These are phyloP conservation scores for Echiichthys vipera DNA, from an alignment of 2,797 vertebrate genomes.

Conservation along the genomic window DNA sequence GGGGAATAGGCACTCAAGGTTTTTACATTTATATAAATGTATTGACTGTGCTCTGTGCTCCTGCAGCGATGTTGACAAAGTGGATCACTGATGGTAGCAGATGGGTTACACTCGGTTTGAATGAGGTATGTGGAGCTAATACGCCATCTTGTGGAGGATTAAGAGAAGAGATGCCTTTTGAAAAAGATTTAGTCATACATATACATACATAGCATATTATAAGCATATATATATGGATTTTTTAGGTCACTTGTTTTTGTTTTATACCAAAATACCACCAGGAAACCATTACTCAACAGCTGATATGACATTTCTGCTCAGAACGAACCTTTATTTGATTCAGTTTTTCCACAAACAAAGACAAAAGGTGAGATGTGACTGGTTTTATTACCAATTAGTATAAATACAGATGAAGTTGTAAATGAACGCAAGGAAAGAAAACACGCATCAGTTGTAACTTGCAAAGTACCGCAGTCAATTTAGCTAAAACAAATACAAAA, in stretches of 20 bases:
- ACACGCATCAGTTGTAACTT: neutral
- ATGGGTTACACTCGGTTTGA: neutral
- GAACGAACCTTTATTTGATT: slow-evolving; percentile 37
- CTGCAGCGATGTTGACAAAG: slow-evolving; percentile 65
- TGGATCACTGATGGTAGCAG: slow-evolving; percentile 44
- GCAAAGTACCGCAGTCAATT: slow-evolving; percentile 24
- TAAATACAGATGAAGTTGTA: slow-evolving; percentile 12
- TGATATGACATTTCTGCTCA: slow-evolving; percentile 4
- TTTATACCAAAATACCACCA: neutral
- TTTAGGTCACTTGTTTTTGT: neutral
- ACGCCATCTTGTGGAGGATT: slow-evolving; percentile 73
- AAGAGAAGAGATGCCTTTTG: accelerated
- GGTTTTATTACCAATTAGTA: neutral
- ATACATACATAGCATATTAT: neutral
- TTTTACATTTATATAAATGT: slow-evolving; percentile 59
- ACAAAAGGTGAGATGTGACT: slow-evolving; percentile 6
- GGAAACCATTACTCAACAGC: neutral
- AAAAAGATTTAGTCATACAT: neutral
- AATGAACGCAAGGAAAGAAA: neutral
- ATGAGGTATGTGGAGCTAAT: slow-evolving; percentile 38
- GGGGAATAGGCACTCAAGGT: slow-evolving; percentile 43
- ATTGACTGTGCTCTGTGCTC: slow-evolving; percentile 54
- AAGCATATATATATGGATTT: neutral
- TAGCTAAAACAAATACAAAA: slow-evolving; percentile 1
- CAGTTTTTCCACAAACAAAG: slow-evolving; percentile 29